These are phyloP conservation scores for Leptinotarsa rubiginosa DNA, from an alignment of 2,888 invertebrate genomes.

Conservation along the genomic window DNA sequence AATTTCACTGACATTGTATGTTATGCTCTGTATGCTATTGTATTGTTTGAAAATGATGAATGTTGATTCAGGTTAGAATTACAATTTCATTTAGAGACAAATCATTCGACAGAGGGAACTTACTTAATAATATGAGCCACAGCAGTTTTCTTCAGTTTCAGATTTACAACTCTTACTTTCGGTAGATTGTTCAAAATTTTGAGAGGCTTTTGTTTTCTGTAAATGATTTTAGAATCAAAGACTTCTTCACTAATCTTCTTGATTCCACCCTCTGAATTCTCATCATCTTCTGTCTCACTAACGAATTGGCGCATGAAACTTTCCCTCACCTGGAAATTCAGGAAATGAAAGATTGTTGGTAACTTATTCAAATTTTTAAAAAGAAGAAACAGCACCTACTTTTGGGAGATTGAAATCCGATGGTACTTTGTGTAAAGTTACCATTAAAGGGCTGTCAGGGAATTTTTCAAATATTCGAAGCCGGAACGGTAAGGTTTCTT, in stretches of 20 bases:
- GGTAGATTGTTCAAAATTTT: constrained; percentile 84
- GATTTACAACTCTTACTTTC: constrained; percentile 84
- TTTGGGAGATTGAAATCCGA: constrained; percentile 92
- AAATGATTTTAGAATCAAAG: constrained; percentile 80
- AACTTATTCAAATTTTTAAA: not conserved
- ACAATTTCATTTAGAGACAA: too few species aligned
- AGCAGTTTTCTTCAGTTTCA: constrained; percentile 82
- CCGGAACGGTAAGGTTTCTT: constrained; percentile 95
- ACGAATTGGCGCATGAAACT: constrained; percentile 99
- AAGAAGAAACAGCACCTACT: constrained; percentile 65
- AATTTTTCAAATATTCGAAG: constrained; percentile 97
- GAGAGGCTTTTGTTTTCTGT: constrained; percentile 86
- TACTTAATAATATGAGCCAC: constrained; percentile 91
- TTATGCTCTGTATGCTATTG: too few species aligned
- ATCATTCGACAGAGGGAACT: constrained; percentile 44
- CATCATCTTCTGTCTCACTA: constrained; percentile 87
- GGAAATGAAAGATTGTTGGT: not conserved
- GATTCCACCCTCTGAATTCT: constrained; percentile 71
- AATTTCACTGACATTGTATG: too few species aligned
- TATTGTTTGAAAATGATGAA: too few species aligned
- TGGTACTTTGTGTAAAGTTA: constrained; percentile 91
- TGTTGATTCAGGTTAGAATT: too few species aligned
- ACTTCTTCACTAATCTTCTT: constrained; percentile 72
- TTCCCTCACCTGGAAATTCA: constrained; percentile 80
- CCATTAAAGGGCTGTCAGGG: constrained; percentile 99